Base-by-base conservation (phyloP, 2,797 vertebrate species). In the Orestias chungarensis region DNA sequence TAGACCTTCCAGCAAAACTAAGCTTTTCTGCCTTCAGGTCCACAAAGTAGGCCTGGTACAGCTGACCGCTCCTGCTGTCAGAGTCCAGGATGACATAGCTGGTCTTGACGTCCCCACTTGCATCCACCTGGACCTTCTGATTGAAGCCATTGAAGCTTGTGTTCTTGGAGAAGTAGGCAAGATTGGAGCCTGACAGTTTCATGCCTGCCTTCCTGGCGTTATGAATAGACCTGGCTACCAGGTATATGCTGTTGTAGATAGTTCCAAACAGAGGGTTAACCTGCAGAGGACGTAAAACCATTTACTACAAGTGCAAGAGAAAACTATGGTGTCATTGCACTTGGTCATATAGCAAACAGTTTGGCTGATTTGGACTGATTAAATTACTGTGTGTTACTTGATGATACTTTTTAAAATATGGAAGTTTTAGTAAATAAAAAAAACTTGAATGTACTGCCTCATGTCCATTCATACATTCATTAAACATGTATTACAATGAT, bases 231-330 rank as follows among this genome's bases (percentile, higher is more conserved):
- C 93, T 94, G 57, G 96, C 95, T 77, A 97, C 73, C 80, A 98
- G 94, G 86, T 97, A 98, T 81, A 99, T 85, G 74, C 95, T 93
- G 84, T 97, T 96, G 80, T 97, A 99, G 87, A 98, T 96, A 57
- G 97, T 98, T 74, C 96, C 97, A 92, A 99, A 99, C 25, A 99
- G 91, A 0, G 96, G 97, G 76, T 96, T 95, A 70, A 98, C 95
- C 97, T 99, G 85, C 54, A 67, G 25, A 35, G 54, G 17, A 52
- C 35, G 70, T 43, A 12, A 0, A 27, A 55, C 2, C 1, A 8
- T 44, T 68, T 59, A 75, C 11, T 15, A 40, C 20, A 46, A n/a
- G 33, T 66, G n/a, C 20, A 74, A 93, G 64, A 91, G 29, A 62
- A 66, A 20, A 9, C 33, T 54, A 18, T 15, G 29, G 6, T 57